Conservation (phyloP, 2,113 vertebrate genomes). For the Noctilio leporinus region DNA sequence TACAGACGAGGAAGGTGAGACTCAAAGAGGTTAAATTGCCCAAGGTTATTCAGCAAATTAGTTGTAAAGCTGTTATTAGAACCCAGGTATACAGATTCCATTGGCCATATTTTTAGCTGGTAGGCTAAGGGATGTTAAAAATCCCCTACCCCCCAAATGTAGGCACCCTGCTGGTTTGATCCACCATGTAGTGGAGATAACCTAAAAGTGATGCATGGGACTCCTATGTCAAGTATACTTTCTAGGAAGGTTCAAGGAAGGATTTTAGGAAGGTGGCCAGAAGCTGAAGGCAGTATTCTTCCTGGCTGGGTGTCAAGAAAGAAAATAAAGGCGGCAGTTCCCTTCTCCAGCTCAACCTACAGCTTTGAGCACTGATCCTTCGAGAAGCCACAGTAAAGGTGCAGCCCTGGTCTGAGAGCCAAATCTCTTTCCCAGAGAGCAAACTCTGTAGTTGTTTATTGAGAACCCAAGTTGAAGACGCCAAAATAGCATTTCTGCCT, state of each 20-base stretch:
- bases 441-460: not conserved
- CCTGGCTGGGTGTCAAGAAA: not conserved
- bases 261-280: not conserved
- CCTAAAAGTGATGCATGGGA: not conserved
- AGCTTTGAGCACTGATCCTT: not conserved
- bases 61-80: not conserved
- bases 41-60: not conserved
- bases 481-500: not conserved
- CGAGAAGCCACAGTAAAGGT: not conserved
- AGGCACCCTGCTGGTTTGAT: not conserved
- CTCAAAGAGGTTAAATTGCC: not conserved
- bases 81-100: not conserved
- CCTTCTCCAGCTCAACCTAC: not conserved
- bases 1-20: not conserved
- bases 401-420: not conserved
- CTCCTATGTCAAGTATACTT: not conserved
- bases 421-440: not conserved
- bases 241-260: not conserved
- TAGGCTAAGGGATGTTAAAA: not conserved
- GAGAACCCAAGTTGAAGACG: not conserved
- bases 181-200: not conserved
- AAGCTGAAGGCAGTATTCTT: not conserved
- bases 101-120: not conserved
- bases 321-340: not conserved
- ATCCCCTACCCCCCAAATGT: not conserved